Evolutionary conservation across 2,797 vertebrate species (phyloP), one percentile per base, ranked within the genome.

Genomic region (Pagetopsis macropterus): DNA sequence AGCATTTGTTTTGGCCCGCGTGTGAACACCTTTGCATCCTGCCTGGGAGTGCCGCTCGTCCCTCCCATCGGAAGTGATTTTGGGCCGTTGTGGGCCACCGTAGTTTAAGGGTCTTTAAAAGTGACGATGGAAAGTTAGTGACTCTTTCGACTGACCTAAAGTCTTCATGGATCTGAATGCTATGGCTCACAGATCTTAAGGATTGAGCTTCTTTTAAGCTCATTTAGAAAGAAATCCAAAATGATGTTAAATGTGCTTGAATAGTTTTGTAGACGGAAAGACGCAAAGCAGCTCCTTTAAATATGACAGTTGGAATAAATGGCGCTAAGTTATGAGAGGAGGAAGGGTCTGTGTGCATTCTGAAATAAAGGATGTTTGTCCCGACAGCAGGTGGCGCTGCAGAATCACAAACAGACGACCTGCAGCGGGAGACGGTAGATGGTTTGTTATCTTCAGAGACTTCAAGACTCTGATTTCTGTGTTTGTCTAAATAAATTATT

Each of bases 321-420:
- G 9, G 17, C 16, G n/a, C 27, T 7, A 17, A 33, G 44, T 57
- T 66, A 12, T 61, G 27, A 4, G 45, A 49, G 16, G 51, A 4
- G 19, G 64, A 33, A 31, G 54, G 17, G 45, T 64, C 58, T 9
- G 5, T 21, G 59, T 31, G 45, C 57, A 57, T 50, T 71, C 16
- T 71, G 5, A 23, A 27, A 11, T 52, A 4, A 0, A 17, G 61
- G 0, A 17, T 66, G 50, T 31, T 8, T 17, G 19, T 4, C 46
- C 5, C 44, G 71, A 70, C 92, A 93, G 86, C 75, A 93, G 93
- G 84, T 78, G 92, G 92, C 69, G 84, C 89, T 79, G 69, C 77
- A 80, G 78, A 77, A 78, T 65, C 84, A 89, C 41, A 59, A 67
- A 82, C 48, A 4, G 27, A 27, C 27, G 23, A 67, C 14, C 70